Percentiles rank a stretch among this genome's conserved stretches.
Conservation (phyloP, 2,113 vertebrate species). For the Meleagris gallopavo region DNA sequence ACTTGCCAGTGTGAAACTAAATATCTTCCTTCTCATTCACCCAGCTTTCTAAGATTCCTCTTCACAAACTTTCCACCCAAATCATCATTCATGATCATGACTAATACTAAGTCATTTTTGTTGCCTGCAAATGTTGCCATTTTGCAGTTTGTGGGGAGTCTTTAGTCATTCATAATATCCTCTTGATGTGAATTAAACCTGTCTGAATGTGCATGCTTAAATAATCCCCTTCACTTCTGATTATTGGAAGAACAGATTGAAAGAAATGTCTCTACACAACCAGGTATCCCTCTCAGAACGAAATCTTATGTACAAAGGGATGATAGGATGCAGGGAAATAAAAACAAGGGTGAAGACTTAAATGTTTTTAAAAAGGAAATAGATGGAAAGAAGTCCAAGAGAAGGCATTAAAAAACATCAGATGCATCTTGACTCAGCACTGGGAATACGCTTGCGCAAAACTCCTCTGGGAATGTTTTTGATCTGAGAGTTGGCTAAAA, state of each 20-base stretch:
- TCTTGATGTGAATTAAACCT: constrained; percentile 9
- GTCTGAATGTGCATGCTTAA: constrained; percentile 5
- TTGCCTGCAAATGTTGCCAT: constrained; percentile 19
- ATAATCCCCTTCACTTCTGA: not conserved
- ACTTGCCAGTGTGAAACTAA: not conserved
- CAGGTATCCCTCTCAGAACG: not conserved
- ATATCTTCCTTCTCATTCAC: constrained; percentile 21
- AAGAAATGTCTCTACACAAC: not conserved
- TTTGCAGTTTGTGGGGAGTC: not conserved
- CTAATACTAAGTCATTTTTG: constrained; percentile 34
- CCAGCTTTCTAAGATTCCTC: not conserved
- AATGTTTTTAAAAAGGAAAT: not conserved
- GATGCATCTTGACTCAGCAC: not conserved
- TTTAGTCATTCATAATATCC: constrained; percentile 53
- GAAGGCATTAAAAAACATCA: not conserved
- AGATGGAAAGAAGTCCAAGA: not conserved
- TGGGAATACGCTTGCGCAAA: not conserved
- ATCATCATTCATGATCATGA: constrained; percentile 51
- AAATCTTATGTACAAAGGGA: not conserved
- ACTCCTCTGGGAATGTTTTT: not conserved
- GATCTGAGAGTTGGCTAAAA: not conserved
- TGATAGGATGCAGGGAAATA: not conserved
- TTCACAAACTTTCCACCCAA: not conserved
- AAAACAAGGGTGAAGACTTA: not conserved
- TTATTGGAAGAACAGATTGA: not conserved